Percentiles rank a stretch among this genome's conserved stretches.
phyloP scores from a whole-genome alignment of 2,113 vertebrate genomes.

The Oncorhynchus nerka region DNA sequence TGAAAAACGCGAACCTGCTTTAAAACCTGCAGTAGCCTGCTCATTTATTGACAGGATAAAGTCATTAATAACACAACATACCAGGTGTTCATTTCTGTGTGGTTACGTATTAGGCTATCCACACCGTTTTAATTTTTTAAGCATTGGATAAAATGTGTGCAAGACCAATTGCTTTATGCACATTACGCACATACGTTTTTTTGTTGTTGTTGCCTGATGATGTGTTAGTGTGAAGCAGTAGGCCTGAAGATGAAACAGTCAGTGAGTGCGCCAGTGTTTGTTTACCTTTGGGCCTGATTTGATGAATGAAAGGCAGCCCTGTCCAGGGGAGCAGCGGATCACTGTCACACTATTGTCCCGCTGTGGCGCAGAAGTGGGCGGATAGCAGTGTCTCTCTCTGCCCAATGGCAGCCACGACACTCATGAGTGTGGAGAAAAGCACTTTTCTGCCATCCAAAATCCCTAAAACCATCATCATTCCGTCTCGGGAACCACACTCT shows the following conservation, averaged over 20 bases:
- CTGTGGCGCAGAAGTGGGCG: constrained; percentile 64
- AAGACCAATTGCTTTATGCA: neutral
- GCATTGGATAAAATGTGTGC: neutral
- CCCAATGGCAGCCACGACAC: constrained; percentile 74
- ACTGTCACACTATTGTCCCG: constrained; percentile 80
- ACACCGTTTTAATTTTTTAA: neutral
- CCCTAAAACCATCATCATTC: constrained; percentile 68
- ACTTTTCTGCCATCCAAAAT: constrained; percentile 72
- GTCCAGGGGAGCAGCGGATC: constrained; percentile 63
- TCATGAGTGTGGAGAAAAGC: constrained; percentile 72
- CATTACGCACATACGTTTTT: neutral
- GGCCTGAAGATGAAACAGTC: constrained; percentile 8
- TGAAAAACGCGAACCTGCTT: neutral
- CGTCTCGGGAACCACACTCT: constrained; percentile 70
- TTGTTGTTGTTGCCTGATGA: neutral
- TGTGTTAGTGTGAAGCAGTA: constrained; percentile 23
- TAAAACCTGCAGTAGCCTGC: neutral
- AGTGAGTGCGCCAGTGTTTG: constrained; percentile 42
- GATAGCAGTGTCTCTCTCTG: constrained; percentile 68
- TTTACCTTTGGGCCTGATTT: constrained; percentile 52
- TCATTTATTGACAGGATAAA: neutral
- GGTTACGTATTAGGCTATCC: neutral
- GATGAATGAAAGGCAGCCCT: constrained; percentile 64
- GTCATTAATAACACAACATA: neutral
- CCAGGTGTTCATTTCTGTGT: neutral